Base-by-base conservation (phyloP, 2,888 invertebrate genomes). In the Sphaerophoria rueppellii region DNA sequence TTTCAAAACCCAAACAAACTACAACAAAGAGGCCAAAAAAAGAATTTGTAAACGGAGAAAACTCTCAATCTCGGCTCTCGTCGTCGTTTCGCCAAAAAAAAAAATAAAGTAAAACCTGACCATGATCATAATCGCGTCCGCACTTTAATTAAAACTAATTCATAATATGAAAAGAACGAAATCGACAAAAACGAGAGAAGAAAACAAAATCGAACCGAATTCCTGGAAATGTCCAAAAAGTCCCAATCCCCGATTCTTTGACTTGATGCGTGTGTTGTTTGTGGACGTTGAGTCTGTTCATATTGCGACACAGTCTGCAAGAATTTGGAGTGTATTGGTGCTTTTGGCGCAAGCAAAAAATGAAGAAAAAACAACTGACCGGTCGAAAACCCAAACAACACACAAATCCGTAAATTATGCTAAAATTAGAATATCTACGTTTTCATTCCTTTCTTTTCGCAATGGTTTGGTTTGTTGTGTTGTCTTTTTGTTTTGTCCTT, bases 81-180 rank as follows among this genome's bases (percentile, higher is more conserved):
- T n/a, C n/a, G n/a, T n/a, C n/a, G 24, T 24, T 24, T 24, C 24
- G 24, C 24, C 24, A 24, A 24, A 1, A 24, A 58, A 35, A 55
- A n/a, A n/a, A n/a, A n/a, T n/a, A n/a, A n/a, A n/a, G 16, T 73
- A 74, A 70, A 75, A 79, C 75, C 83, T 83, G 83, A 80, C 76
- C 69, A 60, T 81, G 85, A 85, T 85, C 85, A 82, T 82, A 82
- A 86, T 86, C 82, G 77, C 86, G 77, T 82, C 77, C 65, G 77
- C 86, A 81, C 86, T 86, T 86, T 86, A 82, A 86, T 86, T 86
- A 86, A 86, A 86, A 86, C 86, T 86, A 86, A 86, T 86, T 86
- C 86, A 86, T 86, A 86, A 78, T 60, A 77, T 57, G 37, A 52
- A 54, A 80, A 54, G 65, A 54, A 61, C 54, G 40, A 71, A 63